Conservation (phyloP, 2,888 invertebrate genomes). For the Drosophila borealis region DNA sequence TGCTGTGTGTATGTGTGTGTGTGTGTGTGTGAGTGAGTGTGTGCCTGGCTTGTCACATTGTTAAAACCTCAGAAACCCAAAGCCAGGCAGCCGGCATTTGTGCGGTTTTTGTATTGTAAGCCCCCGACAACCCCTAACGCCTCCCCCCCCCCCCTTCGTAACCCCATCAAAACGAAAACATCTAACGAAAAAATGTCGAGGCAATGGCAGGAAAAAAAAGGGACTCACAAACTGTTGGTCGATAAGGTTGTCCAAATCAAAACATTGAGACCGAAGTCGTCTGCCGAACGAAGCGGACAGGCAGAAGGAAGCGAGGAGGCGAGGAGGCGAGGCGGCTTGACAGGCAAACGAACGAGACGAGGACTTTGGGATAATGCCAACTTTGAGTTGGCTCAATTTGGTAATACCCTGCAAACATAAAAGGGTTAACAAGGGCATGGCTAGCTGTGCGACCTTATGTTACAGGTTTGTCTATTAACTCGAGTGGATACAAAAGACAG, state of each 20-base stretch:
- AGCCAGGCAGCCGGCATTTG: conserved; percentile 41
- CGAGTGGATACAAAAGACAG: not conserved
- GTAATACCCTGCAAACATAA: conserved; percentile 20
- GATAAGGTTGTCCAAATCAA: conserved; percentile 76
- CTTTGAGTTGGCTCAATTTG: conserved; percentile 46
- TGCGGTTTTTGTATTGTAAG: conserved; percentile 40
- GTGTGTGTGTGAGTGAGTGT: conserved; percentile 18
- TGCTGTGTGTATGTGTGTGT: conserved; percentile 11
- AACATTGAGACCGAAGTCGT: conserved; percentile 62
- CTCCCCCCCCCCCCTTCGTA: not conserved
- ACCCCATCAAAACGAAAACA: conserved; percentile 27
- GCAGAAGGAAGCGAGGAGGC: not conserved
- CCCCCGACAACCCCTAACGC: not conserved
- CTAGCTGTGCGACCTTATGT: too few relatives aligned
- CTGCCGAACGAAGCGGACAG: conserved; percentile 17
- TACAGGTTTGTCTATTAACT: too few relatives aligned
- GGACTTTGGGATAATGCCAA: conserved; percentile 50
- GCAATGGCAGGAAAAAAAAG: conserved; percentile 27
- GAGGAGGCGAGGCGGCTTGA: conserved; percentile 1
- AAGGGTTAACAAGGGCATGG: not conserved
- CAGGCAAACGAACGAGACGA: conserved; percentile 40
- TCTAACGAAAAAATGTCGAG: conserved; percentile 47
- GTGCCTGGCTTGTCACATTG: conserved; percentile 53
- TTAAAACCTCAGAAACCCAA: conserved; percentile 46
- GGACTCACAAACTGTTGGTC: conserved; percentile 65